These are phyloP conservation scores for Herminia tarsipennalis DNA, from an alignment of 2,888 invertebrate species.

Conservation along the genomic window DNA sequence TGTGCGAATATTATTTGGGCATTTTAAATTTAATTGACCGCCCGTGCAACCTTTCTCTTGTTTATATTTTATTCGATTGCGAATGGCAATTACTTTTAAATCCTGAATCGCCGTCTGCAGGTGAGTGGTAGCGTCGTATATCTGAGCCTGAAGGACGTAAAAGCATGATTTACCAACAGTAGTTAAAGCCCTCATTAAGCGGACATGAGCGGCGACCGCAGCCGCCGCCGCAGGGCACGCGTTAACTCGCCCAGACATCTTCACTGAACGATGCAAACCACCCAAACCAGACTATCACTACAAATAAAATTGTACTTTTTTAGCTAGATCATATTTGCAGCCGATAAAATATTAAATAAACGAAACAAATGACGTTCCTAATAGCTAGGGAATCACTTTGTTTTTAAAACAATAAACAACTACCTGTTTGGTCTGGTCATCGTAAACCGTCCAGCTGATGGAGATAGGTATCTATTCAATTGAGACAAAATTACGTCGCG, in stretches of 20 bases:
- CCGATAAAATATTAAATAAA: no score
- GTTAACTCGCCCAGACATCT: slow-evolving; percentile 66
- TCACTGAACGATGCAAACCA: slow-evolving; percentile 48
- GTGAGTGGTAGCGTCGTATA: slow-evolving; percentile 45
- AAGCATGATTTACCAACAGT: slow-evolving; percentile 75
- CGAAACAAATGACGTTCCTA: no score
- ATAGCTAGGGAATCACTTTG: no score
- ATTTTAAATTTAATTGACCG: no score
- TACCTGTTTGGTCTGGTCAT: no score
- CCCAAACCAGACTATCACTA: slow-evolving; percentile 23
- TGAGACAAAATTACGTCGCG: no score
- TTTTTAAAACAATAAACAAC: no score
- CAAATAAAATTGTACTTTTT: slow-evolving; percentile 26
- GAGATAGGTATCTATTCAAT: no score
- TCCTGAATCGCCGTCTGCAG: slow-evolving; percentile 43
- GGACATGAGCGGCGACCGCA: slow-evolving; percentile 64
- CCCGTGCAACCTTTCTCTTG: slow-evolving; percentile 25
- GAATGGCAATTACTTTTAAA: slow-evolving; percentile 24
- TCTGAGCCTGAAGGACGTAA: slow-evolving; percentile 54
- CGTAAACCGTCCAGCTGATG: no score
- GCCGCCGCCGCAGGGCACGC: slow-evolving; percentile 60
- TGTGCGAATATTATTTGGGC: no score
- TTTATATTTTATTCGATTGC: slow-evolving; percentile 22
- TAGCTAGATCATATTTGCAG: not conserved
- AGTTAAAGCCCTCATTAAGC: slow-evolving; percentile 78